Conservation (phyloP, 2,797 vertebrate genomes). For the Vipera latastei region DNA sequence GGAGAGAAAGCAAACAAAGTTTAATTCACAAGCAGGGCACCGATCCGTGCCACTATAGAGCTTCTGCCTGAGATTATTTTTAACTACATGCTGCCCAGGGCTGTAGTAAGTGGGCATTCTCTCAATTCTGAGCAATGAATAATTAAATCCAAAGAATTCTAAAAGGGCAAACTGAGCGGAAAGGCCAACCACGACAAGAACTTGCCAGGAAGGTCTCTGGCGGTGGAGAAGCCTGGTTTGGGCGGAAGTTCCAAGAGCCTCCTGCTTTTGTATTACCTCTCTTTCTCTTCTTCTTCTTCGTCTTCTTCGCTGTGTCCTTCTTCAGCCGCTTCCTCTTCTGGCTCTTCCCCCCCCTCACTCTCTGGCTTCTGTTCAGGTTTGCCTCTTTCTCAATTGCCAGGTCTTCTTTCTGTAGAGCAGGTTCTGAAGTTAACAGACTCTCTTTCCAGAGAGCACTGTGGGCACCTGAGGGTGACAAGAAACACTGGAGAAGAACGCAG, state of each 20-base stretch:
- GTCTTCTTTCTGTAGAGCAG: slow-evolving; percentile 61
- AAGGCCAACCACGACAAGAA: no score
- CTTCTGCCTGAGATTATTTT: not conserved
- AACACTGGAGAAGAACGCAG: accelerated
- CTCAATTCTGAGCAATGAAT: not conserved
- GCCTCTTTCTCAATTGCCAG: slow-evolving; percentile 74
- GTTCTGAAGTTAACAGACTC: slow-evolving; percentile 34
- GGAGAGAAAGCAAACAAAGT: not conserved
- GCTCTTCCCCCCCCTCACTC: slow-evolving; percentile 82
- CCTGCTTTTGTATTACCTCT: slow-evolving; percentile 70
- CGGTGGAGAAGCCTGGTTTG: not conserved
- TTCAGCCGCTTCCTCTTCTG: slow-evolving; percentile 82
- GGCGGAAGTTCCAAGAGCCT: not conserved
- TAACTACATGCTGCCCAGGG: not conserved
- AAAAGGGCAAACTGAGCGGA: not conserved
- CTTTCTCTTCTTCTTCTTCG: slow-evolving; percentile 79
- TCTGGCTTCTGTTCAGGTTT: slow-evolving; percentile 73
- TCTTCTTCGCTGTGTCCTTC: slow-evolving; percentile 74
- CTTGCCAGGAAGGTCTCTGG: no score
- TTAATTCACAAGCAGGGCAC: accelerated
- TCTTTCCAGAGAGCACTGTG: slow-evolving; percentile 64
- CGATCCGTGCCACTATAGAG: not conserved
- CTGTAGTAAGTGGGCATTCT: not conserved
- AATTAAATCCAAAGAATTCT: not conserved
- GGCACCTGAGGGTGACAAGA: slow-evolving; percentile 53